A percentile compares a stretch with the other conserved stretches of the same genome.
Conservation (phyloP, 1,140 invertebrate genomes). For the Panonychus citri region DNA sequence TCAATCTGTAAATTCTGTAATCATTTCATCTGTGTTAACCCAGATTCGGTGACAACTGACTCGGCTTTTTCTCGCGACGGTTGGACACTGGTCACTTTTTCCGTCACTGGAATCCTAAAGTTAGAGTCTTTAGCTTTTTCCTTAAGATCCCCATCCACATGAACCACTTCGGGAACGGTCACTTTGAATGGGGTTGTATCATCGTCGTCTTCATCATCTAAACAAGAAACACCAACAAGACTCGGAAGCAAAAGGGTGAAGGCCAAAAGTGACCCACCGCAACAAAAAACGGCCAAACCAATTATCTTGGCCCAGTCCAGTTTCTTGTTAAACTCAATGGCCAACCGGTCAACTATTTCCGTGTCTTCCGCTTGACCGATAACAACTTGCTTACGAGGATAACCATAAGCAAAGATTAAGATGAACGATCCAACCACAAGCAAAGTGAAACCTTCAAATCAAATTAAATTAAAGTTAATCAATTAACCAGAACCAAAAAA, state of each 20-base stretch:
- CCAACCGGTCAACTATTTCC: conserved; percentile 26
- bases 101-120: conserved; percentile 11
- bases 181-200: conserved; percentile 8
- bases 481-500: too few relatives aligned
- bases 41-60: conserved; percentile 10
- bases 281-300: conserved; percentile 28
- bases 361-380: conserved; percentile 23
- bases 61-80: conserved; percentile 11
- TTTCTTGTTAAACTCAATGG: conserved; percentile 27
- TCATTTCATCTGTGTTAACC: conserved; percentile 4
- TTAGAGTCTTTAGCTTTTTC: too few relatives aligned
- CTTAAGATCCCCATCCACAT: conserved; percentile 4
- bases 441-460: conserved; percentile 22
- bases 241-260: conserved; percentile 27
- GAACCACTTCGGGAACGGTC: conserved; percentile 2
- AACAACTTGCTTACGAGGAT: conserved; percentile 26
- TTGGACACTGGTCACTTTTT: conserved; percentile 13
- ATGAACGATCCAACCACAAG: conserved; percentile 26
- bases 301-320: conserved; percentile 29
- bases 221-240: conserved; percentile 24
- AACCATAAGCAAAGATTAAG: conserved; percentile 28
- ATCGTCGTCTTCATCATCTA: conserved; percentile 20
- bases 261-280: conserved; percentile 27
- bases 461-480: not conserved
- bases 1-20: not conserved